Base-by-base conservation (phyloP, 2,888 invertebrate genomes). In the Drosophila greeni region DNA sequence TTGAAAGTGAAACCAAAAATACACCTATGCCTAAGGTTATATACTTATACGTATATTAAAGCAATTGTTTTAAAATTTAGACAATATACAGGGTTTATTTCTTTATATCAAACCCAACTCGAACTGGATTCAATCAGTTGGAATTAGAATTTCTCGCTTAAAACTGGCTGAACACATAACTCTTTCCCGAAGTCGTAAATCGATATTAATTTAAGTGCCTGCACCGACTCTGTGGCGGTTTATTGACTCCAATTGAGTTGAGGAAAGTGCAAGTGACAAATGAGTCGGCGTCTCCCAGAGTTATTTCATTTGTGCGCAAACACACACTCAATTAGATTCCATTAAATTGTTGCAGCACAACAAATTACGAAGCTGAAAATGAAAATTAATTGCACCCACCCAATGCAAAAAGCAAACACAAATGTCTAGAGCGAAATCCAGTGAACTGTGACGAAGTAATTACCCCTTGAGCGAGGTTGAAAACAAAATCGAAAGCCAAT, bases 371-470 rank as follows among this genome's bases (percentile, higher is more conserved):
- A 31, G 36, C 49, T 23, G 64, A 76, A 55, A 56, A 60, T 51
- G 42, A 64, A 66, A 75, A 71, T 65, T 78, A 78, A 81, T 73
- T 82, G 69, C 61, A 51, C 49, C 55, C 57, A 72, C 9, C 18
- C 18, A 29, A 45, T 56, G 59, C 40, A 56, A 55, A 52, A 45
- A 18, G 45, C 47, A 42, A 58, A 40, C 20, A 56, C 26, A 31
- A 64, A 60, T 58, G 52, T 54, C 60, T 60, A 66, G 45, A 48
- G 60, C 62, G 6, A 45, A 74, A 72, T 66, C 52, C 75, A 66
- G 53, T 77, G 62, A 74, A 77, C 70, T 69, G 64, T 70, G 59
- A 73, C 55, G 55, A 45, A 48, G 55, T 34, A 52, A 77, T 70
- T 65, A 54, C 20, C 55, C 53, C 18, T 23, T 29, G 69, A 24